Evolutionary conservation across 2,797 vertebrate genomes (phyloP), one percentile per base, ranked within the genome.

Genomic region (Hipposideros larvatus): DNA sequence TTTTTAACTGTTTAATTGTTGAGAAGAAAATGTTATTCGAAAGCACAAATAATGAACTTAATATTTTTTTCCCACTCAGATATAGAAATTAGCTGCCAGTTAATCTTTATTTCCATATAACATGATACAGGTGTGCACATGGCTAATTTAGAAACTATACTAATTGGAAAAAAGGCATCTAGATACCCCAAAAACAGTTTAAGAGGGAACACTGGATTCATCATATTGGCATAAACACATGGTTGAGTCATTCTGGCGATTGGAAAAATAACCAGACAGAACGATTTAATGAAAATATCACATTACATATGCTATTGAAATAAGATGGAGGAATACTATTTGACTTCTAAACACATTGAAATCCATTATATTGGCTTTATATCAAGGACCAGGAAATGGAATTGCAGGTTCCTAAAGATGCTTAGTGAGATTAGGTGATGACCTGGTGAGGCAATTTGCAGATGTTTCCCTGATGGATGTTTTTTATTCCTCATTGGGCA

Each of bases 291-390:
- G 53, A 89, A 75, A 16, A 61, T 84, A 65, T 57, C 43, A 89
- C 48, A 85, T 75, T 83, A 8, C 43, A 46, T 43, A 79, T 82
- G 28, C 4, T 59, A 83, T 57, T 63, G 11, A 93, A 79, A 79
- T 63, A 92, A n/a, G 31, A 70, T 41, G 61, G 16, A 48, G 16
- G 14, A 71, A 26, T 83, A 7, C 19, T 78, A 46, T 80, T 96
- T 93, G 71, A 59, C 18, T 91, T 96, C 73, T 43, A 84, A 97
- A 96, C 9, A 61, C 63, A 91, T 51, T 51, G 24, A 93, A 87
- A 95, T 97, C n/a, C 26, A 85, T 92, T 87, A 46, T 55, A 66
- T 57, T 65, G 43, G 34, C 65, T 96, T 93, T 93, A 83, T 37
- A 91, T 80, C 18, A 96, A 96, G 91, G 63, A 61, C 46, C 14